These are phyloP conservation scores for Tribolium freemani DNA, from an alignment of 2,888 invertebrate species.

Conservation along the genomic window DNA sequence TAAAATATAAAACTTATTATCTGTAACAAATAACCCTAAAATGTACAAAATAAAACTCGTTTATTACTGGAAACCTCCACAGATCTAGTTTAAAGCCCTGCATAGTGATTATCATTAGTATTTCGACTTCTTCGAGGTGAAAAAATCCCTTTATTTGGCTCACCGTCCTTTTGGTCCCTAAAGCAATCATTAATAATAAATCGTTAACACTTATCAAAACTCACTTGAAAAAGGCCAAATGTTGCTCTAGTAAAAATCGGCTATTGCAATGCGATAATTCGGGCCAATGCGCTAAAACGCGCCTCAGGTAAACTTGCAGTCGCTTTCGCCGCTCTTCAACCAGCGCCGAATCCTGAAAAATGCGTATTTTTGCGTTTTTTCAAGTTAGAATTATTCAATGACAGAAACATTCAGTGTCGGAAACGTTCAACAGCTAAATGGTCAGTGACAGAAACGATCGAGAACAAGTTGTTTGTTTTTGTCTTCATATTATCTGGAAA, in stretches of 20 bases:
- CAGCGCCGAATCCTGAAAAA: conserved; percentile 79
- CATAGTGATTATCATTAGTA: conserved; percentile 62
- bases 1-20: too few species aligned
- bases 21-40: too few species aligned
- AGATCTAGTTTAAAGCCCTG: conserved; percentile 59
- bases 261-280: conserved; percentile 83
- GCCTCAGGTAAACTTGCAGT: conserved; percentile 89
- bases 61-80: neutral
- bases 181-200: conserved; percentile 41
- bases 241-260: conserved; percentile 82
- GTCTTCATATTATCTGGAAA: too few species aligned
- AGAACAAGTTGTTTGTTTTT: too few species aligned
- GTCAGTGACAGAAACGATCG: too few species aligned
- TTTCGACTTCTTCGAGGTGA: conserved; percentile 56
- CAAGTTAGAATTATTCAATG: too few species aligned
- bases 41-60: neutral
- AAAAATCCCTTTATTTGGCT: conserved; percentile 56
- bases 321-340: conserved; percentile 90
- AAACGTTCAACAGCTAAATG: too few species aligned
- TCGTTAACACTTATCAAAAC: conserved; percentile 41
- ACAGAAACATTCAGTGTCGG: too few species aligned
- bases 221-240: conserved; percentile 91
- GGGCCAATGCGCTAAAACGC: conserved; percentile 84
- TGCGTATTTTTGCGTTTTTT: neutral
- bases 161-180: conserved; percentile 63